Evolutionary conservation across 2,888 invertebrate genomes (phyloP).

Genomic region (Chelonus formosanus): DNA sequence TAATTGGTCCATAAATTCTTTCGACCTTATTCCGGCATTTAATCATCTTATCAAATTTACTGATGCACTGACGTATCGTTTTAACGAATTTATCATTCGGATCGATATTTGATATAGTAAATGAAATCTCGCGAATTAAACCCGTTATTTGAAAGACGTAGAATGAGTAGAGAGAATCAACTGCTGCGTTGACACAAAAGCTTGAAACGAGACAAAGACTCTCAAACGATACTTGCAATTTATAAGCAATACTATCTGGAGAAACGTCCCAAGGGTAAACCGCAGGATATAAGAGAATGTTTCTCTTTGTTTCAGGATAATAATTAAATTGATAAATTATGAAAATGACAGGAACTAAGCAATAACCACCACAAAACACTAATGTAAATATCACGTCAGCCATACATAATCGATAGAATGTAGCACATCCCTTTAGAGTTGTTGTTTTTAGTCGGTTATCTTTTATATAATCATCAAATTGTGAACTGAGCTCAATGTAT

Average conservation of each 20-base stretch:
- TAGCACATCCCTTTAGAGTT: neutral
- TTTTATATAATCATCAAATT: neutral
- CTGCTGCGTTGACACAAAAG: constrained; percentile 35
- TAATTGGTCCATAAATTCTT: constrained; percentile 44
- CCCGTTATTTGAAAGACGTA: constrained; percentile 47
- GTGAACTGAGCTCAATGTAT: neutral
- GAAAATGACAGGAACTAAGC: constrained; percentile 15
- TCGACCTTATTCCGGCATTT: constrained; percentile 40
- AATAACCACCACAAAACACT: neutral
- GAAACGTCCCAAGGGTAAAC: constrained; percentile 42
- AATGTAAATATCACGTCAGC: neutral
- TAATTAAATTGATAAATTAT: constrained; percentile 20
- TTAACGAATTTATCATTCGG: constrained; percentile 26
- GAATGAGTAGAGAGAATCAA: constrained; percentile 46
- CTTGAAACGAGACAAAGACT: constrained; percentile 15
- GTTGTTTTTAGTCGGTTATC: neutral
- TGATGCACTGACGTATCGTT: constrained; percentile 32
- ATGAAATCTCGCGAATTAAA: constrained; percentile 39
- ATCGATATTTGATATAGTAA: constrained; percentile 26
- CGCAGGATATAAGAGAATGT: constrained; percentile 30
- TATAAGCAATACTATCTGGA: constrained; percentile 34
- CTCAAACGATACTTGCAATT: constrained; percentile 39
- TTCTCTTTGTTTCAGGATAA: constrained; percentile 17
- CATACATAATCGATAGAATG: neutral
- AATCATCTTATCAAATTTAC: constrained; percentile 39